These are phyloP conservation scores for Paralvinella palmiformis DNA, from an alignment of 1,140 invertebrate genomes.

Conservation along the genomic window DNA sequence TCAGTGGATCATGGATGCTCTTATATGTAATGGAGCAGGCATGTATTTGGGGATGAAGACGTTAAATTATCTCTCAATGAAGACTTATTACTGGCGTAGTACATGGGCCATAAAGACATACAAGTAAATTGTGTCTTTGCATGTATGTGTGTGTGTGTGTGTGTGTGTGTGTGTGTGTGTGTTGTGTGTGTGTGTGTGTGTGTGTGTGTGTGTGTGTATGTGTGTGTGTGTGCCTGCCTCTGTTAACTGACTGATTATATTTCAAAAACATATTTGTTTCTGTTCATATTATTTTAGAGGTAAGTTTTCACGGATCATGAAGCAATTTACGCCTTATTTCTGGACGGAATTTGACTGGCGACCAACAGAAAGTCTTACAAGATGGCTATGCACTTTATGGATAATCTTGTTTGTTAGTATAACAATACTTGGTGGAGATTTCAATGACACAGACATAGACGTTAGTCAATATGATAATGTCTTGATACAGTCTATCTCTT, in stretches of 20 bases:
- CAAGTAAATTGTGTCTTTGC: too few species aligned
- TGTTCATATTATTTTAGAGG: too few species aligned
- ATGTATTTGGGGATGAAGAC: conserved; percentile 59
- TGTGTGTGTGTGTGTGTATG: too few species aligned
- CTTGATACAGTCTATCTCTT: conserved; percentile 14
- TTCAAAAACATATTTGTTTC: neutral
- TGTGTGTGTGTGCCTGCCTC: too few species aligned
- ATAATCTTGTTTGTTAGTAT: too few species aligned
- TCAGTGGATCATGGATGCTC: conserved; percentile 60
- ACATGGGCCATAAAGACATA: conserved; percentile 59
- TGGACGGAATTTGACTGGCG: conserved; percentile 62
- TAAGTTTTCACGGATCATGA: conserved; percentile 55
- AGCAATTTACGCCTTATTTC: conserved; percentile 59
- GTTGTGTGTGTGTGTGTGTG: too few species aligned
- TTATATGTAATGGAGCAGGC: conserved; percentile 59
- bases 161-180: too few species aligned
- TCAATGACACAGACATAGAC: too few species aligned
- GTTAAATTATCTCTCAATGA: conserved; percentile 57
- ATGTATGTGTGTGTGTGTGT: too few species aligned
- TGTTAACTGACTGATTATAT: neutral
- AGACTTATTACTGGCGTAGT: conserved; percentile 59
- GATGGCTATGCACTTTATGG: conserved; percentile 56
- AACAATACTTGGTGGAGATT: too few species aligned
- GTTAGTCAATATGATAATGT: too few species aligned
- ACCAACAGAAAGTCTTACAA: conserved; percentile 54